Percentiles rank a stretch among this genome's conserved stretches.
Evolutionary conservation across 1,140 invertebrate genomes (phyloP).

Genomic region (Sesamia nonagrioides): DNA sequence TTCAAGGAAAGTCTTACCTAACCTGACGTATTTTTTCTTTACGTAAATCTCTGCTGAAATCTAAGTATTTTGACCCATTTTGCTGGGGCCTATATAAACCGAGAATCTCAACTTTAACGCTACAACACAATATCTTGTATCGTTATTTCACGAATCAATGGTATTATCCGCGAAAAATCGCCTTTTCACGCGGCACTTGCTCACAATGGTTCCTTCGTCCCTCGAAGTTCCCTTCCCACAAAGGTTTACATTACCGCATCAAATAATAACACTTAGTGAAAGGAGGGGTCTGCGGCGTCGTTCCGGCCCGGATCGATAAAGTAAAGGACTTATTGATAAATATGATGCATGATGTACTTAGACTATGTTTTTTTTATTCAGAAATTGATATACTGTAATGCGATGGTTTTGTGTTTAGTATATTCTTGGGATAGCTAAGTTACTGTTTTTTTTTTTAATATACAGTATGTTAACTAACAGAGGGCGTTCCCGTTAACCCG

Average conservation of each 20-base stretch:
- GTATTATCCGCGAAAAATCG: constrained; percentile 30
- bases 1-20: too few species aligned
- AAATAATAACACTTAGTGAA: constrained; percentile 77
- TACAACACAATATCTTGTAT: constrained; percentile 1
- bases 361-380: not conserved
- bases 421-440: not conserved
- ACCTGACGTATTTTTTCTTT: too few species aligned
- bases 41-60: too few species aligned
- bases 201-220: constrained; percentile 27
- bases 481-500: too few species aligned
- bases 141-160: constrained; percentile 19
- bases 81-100: not conserved
- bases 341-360: constrained; percentile 54
- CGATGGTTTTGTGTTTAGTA: not conserved
- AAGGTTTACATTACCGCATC: constrained; percentile 75
- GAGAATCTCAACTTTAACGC: not conserved
- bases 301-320: constrained; percentile 60
- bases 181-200: constrained; percentile 34
- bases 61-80: not conserved
- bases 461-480: too few species aligned
- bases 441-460: not conserved
- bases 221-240: constrained; percentile 45
- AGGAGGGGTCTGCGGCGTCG: constrained; percentile 52
- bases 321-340: constrained; percentile 64
- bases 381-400: constrained; percentile 1